These are phyloP conservation scores for Campoletis raptor DNA, from an alignment of 2,888 invertebrate species.

Conservation along the genomic window DNA sequence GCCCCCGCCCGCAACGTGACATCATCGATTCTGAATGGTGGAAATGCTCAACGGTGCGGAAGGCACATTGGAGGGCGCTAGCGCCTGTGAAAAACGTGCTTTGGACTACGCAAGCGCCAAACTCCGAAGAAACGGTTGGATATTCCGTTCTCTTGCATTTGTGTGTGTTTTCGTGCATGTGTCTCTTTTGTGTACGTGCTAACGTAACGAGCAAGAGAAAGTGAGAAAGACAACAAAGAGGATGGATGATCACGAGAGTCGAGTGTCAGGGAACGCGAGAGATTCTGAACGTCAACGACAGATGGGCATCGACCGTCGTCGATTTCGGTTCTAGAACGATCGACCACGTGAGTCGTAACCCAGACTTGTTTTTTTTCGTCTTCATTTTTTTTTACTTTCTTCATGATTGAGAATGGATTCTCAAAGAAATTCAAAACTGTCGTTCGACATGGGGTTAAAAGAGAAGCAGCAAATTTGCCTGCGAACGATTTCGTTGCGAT, in stretches of 20 bases:
- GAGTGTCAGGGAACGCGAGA: conserved; percentile 46
- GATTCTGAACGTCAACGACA: conserved; percentile 70
- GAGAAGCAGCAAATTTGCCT: not conserved
- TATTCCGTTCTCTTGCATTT: conserved; percentile 1
- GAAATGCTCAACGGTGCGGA: conserved; percentile 84
- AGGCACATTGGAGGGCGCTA: conserved; percentile 84
- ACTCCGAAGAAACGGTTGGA: conserved; percentile 46
- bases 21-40: conserved; percentile 85
- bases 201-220: not conserved
- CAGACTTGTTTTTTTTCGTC: conserved; percentile 16
- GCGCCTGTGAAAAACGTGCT: conserved; percentile 68
- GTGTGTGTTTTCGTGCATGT: not conserved
- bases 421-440: conserved; percentile 39
- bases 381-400: conserved; percentile 4
- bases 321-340: conserved; percentile 57
- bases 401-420: conserved; percentile 8
- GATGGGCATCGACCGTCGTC: conserved; percentile 75
- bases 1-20: conserved; percentile 79
- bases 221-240: conserved; percentile 16
- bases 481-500: conserved; percentile 22
- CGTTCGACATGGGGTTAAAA: not conserved
- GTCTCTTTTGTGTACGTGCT: not conserved
- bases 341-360: conserved; percentile 18
- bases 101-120: conserved; percentile 72
- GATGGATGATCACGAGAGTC: conserved; percentile 28